Conservation (phyloP, 1,140 invertebrate species). For the Temnothorax nylanderi region DNA sequence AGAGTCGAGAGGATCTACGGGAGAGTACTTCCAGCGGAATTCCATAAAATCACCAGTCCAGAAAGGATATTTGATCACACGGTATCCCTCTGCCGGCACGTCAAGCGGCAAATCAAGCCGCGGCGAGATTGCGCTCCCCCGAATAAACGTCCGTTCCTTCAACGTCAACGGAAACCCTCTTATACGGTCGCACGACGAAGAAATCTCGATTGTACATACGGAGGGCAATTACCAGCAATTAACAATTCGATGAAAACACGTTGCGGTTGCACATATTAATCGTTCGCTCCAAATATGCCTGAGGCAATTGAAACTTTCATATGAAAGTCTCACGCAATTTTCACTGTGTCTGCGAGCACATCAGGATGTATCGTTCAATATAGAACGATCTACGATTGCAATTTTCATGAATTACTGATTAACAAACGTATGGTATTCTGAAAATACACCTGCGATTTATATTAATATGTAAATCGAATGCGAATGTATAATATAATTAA, state of each 20-base stretch:
- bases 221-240: not conserved
- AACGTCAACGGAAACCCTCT: slow-evolving; percentile 22
- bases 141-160: slow-evolving; percentile 18
- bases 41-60: slow-evolving; percentile 55
- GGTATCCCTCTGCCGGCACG: slow-evolving; percentile 35
- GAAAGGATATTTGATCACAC: slow-evolving; percentile 58
- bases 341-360: not conserved
- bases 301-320: slow-evolving; percentile 46
- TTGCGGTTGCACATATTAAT: slow-evolving; percentile 23
- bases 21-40: slow-evolving; percentile 46
- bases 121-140: slow-evolving; percentile 26
- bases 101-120: slow-evolving; percentile 46
- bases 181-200: not conserved
- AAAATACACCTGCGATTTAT: not conserved
- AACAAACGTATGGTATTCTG: not conserved
- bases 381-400: not conserved
- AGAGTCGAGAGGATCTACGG: slow-evolving; percentile 20
- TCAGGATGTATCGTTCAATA: not conserved
- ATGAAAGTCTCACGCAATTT: slow-evolving; percentile 37
- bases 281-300: not conserved
- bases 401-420: not conserved
- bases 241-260: slow-evolving; percentile 14
- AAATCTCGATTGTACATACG: slow-evolving; percentile 5
- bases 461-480: not conserved
- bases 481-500: not conserved